These are phyloP conservation scores for Pluvianellus socialis DNA, from an alignment of 2,113 vertebrate genomes.

Conservation along the genomic window DNA sequence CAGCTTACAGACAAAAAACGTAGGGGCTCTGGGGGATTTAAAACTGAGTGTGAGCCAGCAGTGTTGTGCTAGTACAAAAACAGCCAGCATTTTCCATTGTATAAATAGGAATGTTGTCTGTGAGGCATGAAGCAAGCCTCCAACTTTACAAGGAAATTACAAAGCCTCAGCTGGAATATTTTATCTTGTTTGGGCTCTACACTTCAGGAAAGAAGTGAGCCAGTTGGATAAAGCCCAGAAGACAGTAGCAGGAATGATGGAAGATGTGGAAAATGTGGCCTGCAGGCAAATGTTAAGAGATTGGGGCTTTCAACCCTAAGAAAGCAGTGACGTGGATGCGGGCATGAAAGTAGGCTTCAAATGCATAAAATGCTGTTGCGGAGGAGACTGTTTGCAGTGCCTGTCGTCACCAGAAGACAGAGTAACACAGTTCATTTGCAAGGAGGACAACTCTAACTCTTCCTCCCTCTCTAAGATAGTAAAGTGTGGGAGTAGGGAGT, in stretches of 20 bases:
- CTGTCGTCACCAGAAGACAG: background rate
- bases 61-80: slow-evolving; percentile 5
- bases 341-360: background rate
- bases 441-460: background rate
- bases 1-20: background rate
- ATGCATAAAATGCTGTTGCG: background rate
- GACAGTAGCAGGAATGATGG: background rate
- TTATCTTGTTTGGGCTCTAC: slow-evolving; percentile 15
- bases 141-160: slow-evolving; percentile 33
- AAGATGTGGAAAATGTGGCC: background rate
- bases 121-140: slow-evolving; percentile 19
- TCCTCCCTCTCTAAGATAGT: background rate
- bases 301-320: background rate
- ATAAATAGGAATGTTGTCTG: slow-evolving; percentile 14
- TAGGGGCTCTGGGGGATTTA: background rate
- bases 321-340: background rate
- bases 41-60: background rate
- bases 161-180: slow-evolving; percentile 54
- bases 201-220: slow-evolving; percentile 1
- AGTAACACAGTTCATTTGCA: background rate
- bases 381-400: background rate
- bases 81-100: slow-evolving; percentile 25
- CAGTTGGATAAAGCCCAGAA: slow-evolving; percentile 5
- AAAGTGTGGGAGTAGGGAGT: background rate
- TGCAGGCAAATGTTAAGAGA: background rate